phyloP scores from a whole-genome alignment of 1,140 invertebrate genomes.

The Melanaphis sacchari region DNA sequence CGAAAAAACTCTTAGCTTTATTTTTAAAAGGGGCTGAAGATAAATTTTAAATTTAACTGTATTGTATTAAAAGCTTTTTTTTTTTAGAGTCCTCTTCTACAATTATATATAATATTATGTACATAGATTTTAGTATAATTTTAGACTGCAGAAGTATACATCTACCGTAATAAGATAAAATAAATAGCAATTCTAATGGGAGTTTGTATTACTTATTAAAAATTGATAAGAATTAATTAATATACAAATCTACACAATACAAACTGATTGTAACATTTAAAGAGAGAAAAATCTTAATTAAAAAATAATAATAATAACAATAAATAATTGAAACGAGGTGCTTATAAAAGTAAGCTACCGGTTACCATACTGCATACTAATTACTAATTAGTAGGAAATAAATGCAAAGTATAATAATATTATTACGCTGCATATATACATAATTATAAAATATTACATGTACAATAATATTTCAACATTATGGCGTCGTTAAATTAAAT shows the following conservation, averaged over 20 bases:
- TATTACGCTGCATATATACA: neutral
- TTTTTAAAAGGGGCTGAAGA: neutral
- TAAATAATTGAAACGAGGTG: slow-evolving; percentile 10
- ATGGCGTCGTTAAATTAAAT: neutral
- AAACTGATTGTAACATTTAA: neutral
- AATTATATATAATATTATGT: neutral
- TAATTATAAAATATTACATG: slow-evolving; percentile 9
- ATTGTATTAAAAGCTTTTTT: neutral
- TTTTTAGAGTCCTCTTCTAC: neutral
- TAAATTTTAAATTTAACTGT: neutral
- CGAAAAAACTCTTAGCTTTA: neutral
- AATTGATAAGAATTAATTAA: slow-evolving; percentile 18
- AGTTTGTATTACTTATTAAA: neutral
- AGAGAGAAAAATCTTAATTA: neutral
- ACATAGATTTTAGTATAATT: neutral
- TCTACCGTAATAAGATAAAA: neutral
- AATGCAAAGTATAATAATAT: slow-evolving; percentile 19
- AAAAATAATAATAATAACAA: slow-evolving; percentile 13
- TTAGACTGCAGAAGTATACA: neutral
- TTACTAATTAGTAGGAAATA: slow-evolving; percentile 25
- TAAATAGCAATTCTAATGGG: neutral
- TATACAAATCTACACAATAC: neutral
- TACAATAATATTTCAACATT: slow-evolving; percentile 17
- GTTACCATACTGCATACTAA: neutral
- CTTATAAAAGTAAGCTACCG: slow-evolving; percentile 11